phyloP scores from a whole-genome alignment of 2,888 invertebrate species.

The Himalopsyche anomala region DNA sequence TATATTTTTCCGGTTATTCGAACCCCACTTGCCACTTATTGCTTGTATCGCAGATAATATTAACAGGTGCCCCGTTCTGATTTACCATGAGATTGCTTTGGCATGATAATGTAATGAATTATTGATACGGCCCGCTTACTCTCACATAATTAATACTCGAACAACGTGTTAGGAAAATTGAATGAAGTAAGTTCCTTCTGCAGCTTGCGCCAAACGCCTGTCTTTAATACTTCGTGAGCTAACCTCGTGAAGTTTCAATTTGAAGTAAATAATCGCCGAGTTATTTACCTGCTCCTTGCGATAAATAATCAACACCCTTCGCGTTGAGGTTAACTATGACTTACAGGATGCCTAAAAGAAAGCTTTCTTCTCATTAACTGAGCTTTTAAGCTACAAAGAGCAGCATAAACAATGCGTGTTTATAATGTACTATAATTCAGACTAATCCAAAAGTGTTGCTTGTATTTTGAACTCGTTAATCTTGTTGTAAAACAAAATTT shows the following conservation, averaged over 20 bases:
- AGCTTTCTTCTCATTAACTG: neutral
- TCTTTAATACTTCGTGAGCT: slow-evolving; percentile 29
- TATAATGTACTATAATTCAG: no score
- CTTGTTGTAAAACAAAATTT: no score
- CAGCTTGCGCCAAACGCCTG: slow-evolving; percentile 19
- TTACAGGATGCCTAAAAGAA: slow-evolving; percentile 15
- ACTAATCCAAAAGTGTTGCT: no score
- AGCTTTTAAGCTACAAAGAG: no score
- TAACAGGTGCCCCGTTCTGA: no score
- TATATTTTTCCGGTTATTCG: no score
- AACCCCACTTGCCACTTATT: no score
- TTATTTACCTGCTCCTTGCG: slow-evolving; percentile 44
- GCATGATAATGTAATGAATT: neutral
- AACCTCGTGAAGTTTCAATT: slow-evolving; percentile 53
- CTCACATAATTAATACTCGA: neutral
- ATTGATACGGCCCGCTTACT: neutral
- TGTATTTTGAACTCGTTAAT: no score
- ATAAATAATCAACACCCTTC: slow-evolving; percentile 52
- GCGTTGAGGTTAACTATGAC: slow-evolving; percentile 24
- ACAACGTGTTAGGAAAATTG: slow-evolving; percentile 26
- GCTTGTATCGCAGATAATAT: no score
- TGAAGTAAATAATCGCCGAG: slow-evolving; percentile 51
- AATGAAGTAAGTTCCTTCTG: slow-evolving; percentile 6
- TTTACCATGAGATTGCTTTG: no score
- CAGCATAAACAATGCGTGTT: no score